Evolutionary conservation across 2,888 invertebrate species (phyloP).

Genomic region (Itoplectis maculator): DNA sequence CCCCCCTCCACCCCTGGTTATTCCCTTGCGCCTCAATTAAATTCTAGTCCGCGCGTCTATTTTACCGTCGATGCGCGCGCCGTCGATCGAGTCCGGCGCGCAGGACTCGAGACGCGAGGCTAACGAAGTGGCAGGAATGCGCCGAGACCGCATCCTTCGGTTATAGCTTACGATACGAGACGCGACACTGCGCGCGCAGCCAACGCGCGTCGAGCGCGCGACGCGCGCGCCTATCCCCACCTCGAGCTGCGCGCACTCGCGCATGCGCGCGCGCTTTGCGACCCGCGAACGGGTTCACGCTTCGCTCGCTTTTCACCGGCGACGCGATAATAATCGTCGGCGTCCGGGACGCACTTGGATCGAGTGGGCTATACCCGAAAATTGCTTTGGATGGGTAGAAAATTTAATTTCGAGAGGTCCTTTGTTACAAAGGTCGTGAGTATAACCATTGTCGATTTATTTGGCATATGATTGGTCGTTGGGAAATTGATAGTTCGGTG

Average conservation of each 20-base stretch:
- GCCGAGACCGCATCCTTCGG: no score
- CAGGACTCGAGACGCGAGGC: slow-evolving; percentile 57
- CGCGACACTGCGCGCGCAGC: no score
- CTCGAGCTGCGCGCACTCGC: slow-evolving; percentile 50
- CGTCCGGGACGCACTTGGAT: slow-evolving; percentile 15
- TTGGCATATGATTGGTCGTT: no score
- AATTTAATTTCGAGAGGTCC: no score
- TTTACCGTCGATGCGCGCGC: slow-evolving; percentile 37
- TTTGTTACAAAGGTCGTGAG: no score
- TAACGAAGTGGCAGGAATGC: slow-evolving; percentile 73
- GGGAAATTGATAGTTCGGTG: no score
- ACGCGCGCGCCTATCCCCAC: slow-evolving; percentile 77
- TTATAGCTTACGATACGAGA: no score
- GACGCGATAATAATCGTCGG: slow-evolving; percentile 60
- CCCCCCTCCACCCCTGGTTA: slow-evolving; percentile 19
- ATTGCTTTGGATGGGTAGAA: not conserved
- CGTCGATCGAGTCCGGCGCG: not conserved
- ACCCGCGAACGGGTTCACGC: slow-evolving; percentile 68
- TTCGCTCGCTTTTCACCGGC: slow-evolving; percentile 43
- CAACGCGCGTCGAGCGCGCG: slow-evolving; percentile 73
- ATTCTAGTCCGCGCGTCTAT: slow-evolving; percentile 53
- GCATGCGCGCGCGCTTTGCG: slow-evolving; percentile 70
- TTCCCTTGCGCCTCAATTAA: slow-evolving; percentile 59
- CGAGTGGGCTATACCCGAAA: slow-evolving; percentile 29
- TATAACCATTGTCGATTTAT: no score